Evolutionary conservation across 1,140 invertebrate genomes (phyloP), one percentile per base, ranked within the genome.

Genomic region (Pachypeltis micranthus): DNA sequence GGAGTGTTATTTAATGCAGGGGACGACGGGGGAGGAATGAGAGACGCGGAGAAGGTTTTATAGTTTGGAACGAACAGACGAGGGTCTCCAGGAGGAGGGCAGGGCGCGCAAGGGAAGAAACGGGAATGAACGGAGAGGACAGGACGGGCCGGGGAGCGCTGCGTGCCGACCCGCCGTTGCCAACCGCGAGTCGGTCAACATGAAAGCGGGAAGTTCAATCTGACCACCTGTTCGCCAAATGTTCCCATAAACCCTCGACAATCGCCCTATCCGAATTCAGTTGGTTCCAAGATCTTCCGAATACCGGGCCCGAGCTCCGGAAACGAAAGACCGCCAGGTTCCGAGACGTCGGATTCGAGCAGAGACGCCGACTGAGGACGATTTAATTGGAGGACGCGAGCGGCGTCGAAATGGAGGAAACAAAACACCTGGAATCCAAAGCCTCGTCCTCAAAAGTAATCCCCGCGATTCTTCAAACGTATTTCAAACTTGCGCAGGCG

Each of bases 161-260:
- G 57, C 63, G 31, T 56, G 63, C 63, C 21, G 26, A 61, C 26
- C 56, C 26, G 21, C 16, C 23, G 44, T n/a, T 29, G 21, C 58
- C 25, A 39, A 44, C 27, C 62, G 34, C n/a, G 19, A 39, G 55
- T 51, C 56, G 34, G 47, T 44, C 34, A 58, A 63, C 57, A 63
- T 34, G 56, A 59, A 64, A 34, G 39, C 34, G 57, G n/a, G 57
- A 31, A 34, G 59, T 28, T 23, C 27, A 28, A 16, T 28, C 26
- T 29, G 57, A 59, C 57, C 57, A 59, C 57, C 57, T 59, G 57
- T 59, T 59, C 57, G 57, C 57, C 57, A 59, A 59, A 59, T 59
- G 57, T 59, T 59, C 12, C 26, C 26, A 19, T 57, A 19, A 59
- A 29, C 57, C 26, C 25, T 28, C 47, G 3, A 51, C 47, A 39